Base-by-base conservation (phyloP, 2,113 vertebrate species). In the Ammospiza caudacuta region DNA sequence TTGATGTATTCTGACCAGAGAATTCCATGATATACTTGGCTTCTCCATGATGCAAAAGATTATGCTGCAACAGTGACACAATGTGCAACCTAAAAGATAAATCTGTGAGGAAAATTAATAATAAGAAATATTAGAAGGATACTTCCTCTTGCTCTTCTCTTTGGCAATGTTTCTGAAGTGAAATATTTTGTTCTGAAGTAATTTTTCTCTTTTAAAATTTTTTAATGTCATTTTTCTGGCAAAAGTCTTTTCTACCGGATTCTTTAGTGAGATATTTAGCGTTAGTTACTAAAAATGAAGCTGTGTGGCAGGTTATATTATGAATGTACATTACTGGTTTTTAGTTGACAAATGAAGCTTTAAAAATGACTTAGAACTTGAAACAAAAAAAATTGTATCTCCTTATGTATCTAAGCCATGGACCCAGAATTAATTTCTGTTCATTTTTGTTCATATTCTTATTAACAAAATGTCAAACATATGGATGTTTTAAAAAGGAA, bases 401-500 rank as follows among this genome's bases (percentile, higher is more conserved):
- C 28, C 35, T 63, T 87, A 59, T 76, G 33, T 37, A 43, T 93
- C 37, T 83, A 31, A 93, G 52, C 41, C 19, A 12, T 25, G 9
- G 54, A 70, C 37, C 12, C 55, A 62, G 62, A 85, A 83, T 76
- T 91, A 11, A 76, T 88, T 95, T 83, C 78, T 76, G n/a, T 90
- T 91, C 9, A 57, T 88, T 93, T 93, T 51, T 87, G 17, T 93
- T 87, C 35, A 31, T 68, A 52, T 78, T 91, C 47, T 29, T 79
- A 47, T 2, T 18, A 90, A 92, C 11, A 92, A 92, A 94, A 96
- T 90, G 75, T 90, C 82, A 83, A 93, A 94, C 67, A 73, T 87
- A 91, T 88, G 87, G 75, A 69, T 93, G 43, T 73, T 94, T 93
- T 69, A 51, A 96, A 91, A 91, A 72, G 25, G 66, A 92, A 78